These are phyloP conservation scores for Hyposmocoma kahamanoa DNA, from an alignment of 1,140 invertebrate genomes.

Conservation along the genomic window DNA sequence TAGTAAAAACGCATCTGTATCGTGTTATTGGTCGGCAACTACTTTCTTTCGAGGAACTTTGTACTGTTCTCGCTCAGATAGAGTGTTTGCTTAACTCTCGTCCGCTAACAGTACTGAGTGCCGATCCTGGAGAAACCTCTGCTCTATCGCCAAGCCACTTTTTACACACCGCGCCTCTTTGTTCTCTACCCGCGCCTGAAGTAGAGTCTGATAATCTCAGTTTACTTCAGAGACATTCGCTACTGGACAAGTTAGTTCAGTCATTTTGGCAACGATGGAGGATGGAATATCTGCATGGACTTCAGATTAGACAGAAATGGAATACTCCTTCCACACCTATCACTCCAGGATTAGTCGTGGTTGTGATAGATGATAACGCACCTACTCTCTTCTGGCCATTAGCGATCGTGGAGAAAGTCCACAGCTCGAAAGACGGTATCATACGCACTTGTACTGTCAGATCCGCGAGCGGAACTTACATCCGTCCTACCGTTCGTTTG, in stretches of 20 bases:
- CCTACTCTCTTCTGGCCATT: conserved; percentile 27
- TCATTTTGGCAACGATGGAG: no score
- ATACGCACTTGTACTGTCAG: conserved; percentile 12
- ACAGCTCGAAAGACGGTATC: conserved; percentile 19
- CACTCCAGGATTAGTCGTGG: conserved; percentile 21
- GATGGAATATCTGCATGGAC: no score
- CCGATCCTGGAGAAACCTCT: no score
- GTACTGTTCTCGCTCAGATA: no score
- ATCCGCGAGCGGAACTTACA: conserved; percentile 12
- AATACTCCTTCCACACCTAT: conserved; percentile 9
- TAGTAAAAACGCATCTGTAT: conserved; percentile 33
- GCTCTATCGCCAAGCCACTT: no score
- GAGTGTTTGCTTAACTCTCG: no score
- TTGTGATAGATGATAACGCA: conserved; percentile 23
- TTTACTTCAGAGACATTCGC: conserved; percentile 28
- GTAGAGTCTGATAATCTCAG: conserved; percentile 19
- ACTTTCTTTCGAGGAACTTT: conserved; percentile 30
- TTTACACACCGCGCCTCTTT: no score
- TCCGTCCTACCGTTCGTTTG: no score
- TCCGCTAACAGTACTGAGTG: no score
- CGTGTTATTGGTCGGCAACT: conserved; percentile 24
- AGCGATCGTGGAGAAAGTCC: conserved; percentile 30
- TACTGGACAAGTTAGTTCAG: no score
- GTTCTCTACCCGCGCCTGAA: conserved; percentile 25
- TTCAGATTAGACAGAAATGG: conserved; percentile 16